Conservation (phyloP, 1,140 invertebrate genomes). For the Hylaeus volcanicus region DNA sequence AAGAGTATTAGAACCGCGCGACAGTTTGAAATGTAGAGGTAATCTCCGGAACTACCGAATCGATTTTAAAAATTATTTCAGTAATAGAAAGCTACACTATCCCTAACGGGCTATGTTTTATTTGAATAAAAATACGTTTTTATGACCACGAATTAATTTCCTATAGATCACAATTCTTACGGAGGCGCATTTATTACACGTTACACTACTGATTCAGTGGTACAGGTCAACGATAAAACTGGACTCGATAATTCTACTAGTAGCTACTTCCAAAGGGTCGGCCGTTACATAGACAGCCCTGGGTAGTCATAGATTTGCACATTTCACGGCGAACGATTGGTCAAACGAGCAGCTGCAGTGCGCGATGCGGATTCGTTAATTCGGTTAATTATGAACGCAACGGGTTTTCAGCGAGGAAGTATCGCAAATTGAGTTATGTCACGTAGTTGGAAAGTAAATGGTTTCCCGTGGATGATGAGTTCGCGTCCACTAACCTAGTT, state of each 20-base stretch:
- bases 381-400: conserved; percentile 46
- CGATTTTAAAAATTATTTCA: too few relatives aligned
- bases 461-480: conserved; percentile 51
- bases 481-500: conserved; percentile 59
- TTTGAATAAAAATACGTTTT: too few relatives aligned
- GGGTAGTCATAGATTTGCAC: background rate
- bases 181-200: background rate
- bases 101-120: too few relatives aligned
- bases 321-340: background rate
- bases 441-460: conserved; percentile 54
- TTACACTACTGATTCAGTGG: background rate
- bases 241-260: background rate
- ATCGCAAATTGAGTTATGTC: conserved; percentile 46
- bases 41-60: too few relatives aligned
- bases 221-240: conserved; percentile 9
- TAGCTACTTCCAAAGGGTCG: background rate
- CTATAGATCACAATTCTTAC: too few relatives aligned
- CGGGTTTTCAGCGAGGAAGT: conserved; percentile 28
- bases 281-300: too few relatives aligned
- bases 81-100: too few relatives aligned
- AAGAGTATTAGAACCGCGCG: too few relatives aligned
- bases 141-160: too few relatives aligned
- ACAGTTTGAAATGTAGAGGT: too few relatives aligned
- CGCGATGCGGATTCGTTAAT: conserved; percentile 21
- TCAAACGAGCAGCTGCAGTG: background rate